Evolutionary conservation across 2,888 invertebrate genomes (phyloP).

Genomic region (Netelia melanura): DNA sequence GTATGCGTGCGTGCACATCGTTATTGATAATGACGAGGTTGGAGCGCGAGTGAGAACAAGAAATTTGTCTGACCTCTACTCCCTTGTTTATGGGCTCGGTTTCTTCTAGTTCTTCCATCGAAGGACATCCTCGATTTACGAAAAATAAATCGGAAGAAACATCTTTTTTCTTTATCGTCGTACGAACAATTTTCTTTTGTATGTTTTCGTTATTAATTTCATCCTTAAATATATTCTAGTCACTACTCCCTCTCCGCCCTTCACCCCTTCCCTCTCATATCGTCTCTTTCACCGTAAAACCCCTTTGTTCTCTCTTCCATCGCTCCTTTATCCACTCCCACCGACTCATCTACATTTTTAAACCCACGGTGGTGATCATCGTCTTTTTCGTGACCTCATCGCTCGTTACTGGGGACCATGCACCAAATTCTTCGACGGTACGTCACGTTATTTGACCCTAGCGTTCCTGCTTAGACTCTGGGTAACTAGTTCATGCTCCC

Average conservation of each 20-base stretch:
- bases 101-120: no score
- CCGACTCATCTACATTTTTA: neutral
- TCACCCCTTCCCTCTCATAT: neutral
- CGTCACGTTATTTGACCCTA: slow-evolving; percentile 43
- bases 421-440: slow-evolving; percentile 64
- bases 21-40: no score
- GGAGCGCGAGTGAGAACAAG: no score
- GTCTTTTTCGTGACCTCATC: slow-evolving; percentile 31
- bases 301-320: neutral
- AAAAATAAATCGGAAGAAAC: no score
- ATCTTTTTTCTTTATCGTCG: neutral
- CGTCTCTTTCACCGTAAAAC: neutral
- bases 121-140: no score
- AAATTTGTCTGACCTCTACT: no score
- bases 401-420: slow-evolving; percentile 61
- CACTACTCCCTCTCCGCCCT: neutral
- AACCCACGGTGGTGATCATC: slow-evolving; percentile 15
- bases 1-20: neutral
- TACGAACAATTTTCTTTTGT: neutral
- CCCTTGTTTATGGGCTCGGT: no score
- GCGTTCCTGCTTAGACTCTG: neutral
- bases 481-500: slow-evolving; percentile 1
- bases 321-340: neutral
- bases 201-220: neutral
- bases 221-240: neutral